Evolutionary conservation across 2,113 vertebrate species (phyloP), one percentile per base, ranked within the genome.

Genomic region (Ranitomeya variabilis): DNA sequence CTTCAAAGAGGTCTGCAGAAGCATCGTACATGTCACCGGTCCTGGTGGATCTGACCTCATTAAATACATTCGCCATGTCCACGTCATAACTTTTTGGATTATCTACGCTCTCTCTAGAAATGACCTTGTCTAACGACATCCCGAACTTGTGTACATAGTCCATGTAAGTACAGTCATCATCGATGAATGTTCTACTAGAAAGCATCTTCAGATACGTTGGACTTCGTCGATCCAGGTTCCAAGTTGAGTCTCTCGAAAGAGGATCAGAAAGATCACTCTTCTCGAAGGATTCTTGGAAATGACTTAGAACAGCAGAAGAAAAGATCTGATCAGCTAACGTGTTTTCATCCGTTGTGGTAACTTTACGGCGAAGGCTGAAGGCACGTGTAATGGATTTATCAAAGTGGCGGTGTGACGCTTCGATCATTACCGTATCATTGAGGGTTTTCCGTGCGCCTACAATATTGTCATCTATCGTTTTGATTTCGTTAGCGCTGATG

Each of bases 1-100:
- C 86, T 89, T 93, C 94, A 91, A 97, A 97, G 67, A 97, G 94
- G 90, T 97, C 96, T 86, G 93, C 93, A 89, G 96, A 97, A 91
- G 91, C 94, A 91, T 96, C 90, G 66, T 95, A 96, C 78, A 2
- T 6, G 19, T 83, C 78, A 1, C 15, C 18, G 31, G 54, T 5
- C 23, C 59, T 23, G 57, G 21, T 7, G 51, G 16, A 59, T 26
- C 16, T 80, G 15, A 55, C 7, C 0, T 52, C 52, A 55, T 21
- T 23, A 3, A 11, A 12, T 79, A 16, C 31, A 1, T 73, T 37
- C 1, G 0, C n/a, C 21, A 15, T 18, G 0, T 26, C 55, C 7
- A 10, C 52, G 15, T 80, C 54, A 4, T 23, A 26, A 80, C 55
- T 23, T 64, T 62, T 64, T 54, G 31, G 64, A 51, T 69, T 21